These are phyloP conservation scores for Micropoecilia bifurca DNA, from an alignment of 2,797 vertebrate species.

Conservation along the genomic window DNA sequence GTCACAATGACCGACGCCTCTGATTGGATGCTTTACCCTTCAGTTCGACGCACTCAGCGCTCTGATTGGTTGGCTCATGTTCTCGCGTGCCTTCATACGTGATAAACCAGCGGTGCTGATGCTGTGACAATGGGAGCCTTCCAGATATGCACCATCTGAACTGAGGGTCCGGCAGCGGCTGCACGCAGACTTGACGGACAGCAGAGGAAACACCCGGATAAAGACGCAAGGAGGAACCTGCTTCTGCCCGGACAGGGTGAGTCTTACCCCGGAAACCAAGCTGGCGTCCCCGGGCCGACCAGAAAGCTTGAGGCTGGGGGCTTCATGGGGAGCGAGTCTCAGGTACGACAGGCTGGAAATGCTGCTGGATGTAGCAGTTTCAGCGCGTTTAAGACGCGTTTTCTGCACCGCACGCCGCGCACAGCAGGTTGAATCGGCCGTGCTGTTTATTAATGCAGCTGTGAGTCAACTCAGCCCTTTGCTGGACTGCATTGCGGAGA, in stretches of 20 bases:
- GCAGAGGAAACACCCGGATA: slow-evolving; percentile 18
- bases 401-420: background rate
- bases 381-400: background rate
- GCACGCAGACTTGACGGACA: slow-evolving; percentile 17
- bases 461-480: slow-evolving; percentile 48
- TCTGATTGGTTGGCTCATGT: slow-evolving; percentile 43
- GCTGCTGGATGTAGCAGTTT: slow-evolving; percentile 12
- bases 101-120: slow-evolving; percentile 72
- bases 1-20: background rate
- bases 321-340: slow-evolving; percentile 25
- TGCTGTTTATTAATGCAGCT: slow-evolving; percentile 33
- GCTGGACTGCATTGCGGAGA: slow-evolving; percentile 72
- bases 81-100: slow-evolving; percentile 37
- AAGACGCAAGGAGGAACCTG: slow-evolving; percentile 34
- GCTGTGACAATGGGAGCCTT: slow-evolving; percentile 76
- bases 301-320: slow-evolving; percentile 15
- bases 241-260: slow-evolving; percentile 51
- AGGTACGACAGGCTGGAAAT: slow-evolving; percentile 14
- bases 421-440: background rate
- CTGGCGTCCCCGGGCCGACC: slow-evolving; percentile 32
- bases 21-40: slow-evolving; percentile 36
- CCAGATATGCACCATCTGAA: slow-evolving; percentile 73
- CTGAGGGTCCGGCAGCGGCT: slow-evolving; percentile 37
- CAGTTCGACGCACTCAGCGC: background rate
- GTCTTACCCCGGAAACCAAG: slow-evolving; percentile 27